Base-by-base conservation (phyloP, 2,797 vertebrate genomes). In the Channallabes apus region DNA sequence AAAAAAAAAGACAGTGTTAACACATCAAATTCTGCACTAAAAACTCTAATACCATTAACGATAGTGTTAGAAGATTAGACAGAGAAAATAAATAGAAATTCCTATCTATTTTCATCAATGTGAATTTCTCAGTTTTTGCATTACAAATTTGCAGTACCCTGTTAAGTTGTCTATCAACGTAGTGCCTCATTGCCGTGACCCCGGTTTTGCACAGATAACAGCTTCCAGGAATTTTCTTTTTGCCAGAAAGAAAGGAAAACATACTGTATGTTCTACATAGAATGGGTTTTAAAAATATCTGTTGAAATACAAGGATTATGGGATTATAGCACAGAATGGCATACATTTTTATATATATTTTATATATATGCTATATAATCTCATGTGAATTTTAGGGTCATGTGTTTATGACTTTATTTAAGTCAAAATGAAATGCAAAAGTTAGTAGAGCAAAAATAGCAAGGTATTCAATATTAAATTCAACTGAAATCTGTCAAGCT, bases 161-260 rank as follows among this genome's bases (percentile, higher is more conserved):
- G 41, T 0, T 6, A 18, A 29, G 27, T 73, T 5, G 68, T 20
- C 0, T 2, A 0, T 4, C 1, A 22, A 73, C 7, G 1, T 72
- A 82, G 32, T 18, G 15, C 68, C 4, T 0, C 6, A 38, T 38
- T 5, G 38, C 38, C 38, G 5, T 38, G 38, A 38, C 38, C 38
- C 38, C 38, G 38, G 38, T 38, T 38, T 0, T 38, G 68, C 81
- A 73, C 20, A 82, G 3, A 38, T 0, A 27, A 82, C 81, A 83
- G 91, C 91, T 0, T 90, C 86, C 6, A 92, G 89, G 0, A 54
- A 73, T 4, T 90, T 92, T 0, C 3, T 0, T 15, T 51, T 51
- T 4, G n/a, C 2, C 1, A 3, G 41, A 62, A 79, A 62, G 27
- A 64, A 38, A 80, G 41, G 6, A n/a, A 38, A 46, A 46, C 46